These are phyloP conservation scores for Cordilura impudica DNA, from an alignment of 2,888 invertebrate genomes.

Conservation along the genomic window DNA sequence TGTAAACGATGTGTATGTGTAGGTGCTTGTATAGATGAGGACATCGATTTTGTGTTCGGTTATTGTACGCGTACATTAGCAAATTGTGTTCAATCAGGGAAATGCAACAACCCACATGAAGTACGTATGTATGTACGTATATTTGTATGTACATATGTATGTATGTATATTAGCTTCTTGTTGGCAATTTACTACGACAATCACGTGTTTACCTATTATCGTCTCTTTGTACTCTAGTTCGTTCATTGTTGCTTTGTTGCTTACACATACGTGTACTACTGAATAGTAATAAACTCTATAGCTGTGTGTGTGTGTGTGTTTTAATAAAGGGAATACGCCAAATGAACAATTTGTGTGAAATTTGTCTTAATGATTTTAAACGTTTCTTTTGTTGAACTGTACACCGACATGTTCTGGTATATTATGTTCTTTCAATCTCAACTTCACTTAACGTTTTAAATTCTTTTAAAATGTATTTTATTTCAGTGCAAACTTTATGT, in stretches of 20 bases:
- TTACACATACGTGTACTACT: neutral
- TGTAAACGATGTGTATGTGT: neutral
- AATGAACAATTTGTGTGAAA: neutral
- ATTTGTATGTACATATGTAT: too few species aligned
- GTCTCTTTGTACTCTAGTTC: neutral
- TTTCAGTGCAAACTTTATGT: neutral
- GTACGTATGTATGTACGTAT: neutral
- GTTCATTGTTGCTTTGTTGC: neutral
- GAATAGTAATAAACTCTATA: neutral
- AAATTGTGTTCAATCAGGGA: slow-evolving; percentile 31
- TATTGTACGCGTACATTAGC: slow-evolving; percentile 15
- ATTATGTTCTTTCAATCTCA: neutral
- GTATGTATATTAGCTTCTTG: slow-evolving; percentile 21
- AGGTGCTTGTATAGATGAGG: neutral
- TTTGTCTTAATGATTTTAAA: neutral
- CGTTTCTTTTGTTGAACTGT: neutral
- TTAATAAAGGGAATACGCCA: neutral
- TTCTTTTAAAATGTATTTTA: too few species aligned
- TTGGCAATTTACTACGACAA: slow-evolving; percentile 25
- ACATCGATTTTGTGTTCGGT: neutral
- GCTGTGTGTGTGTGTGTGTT: neutral
- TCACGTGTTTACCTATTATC: neutral
- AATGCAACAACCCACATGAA: slow-evolving; percentile 4
- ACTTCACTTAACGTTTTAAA: neutral
- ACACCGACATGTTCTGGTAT: too few species aligned